These are phyloP conservation scores for Radopholus similis DNA, from an alignment of 1,140 invertebrate genomes.

Conservation along the genomic window DNA sequence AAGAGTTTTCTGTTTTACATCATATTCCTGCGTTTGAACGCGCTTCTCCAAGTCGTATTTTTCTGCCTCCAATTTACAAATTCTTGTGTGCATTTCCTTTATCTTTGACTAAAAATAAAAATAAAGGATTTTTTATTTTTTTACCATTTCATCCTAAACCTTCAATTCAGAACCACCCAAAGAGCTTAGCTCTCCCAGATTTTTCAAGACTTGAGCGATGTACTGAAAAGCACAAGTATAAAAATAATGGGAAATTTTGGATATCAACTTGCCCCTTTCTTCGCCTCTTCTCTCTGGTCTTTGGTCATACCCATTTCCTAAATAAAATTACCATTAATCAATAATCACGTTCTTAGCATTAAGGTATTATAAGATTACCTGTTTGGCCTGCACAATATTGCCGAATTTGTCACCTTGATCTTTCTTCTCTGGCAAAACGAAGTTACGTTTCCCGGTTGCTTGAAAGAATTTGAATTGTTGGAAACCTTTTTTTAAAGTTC, in stretches of 20 bases:
- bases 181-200: conserved; percentile 41
- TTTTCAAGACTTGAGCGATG: conserved; percentile 40
- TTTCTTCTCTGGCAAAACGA: conserved; percentile 53
- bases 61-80: conserved; percentile 93
- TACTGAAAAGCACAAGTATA: conserved; percentile 1
- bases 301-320: conserved; percentile 55
- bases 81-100: conserved; percentile 77
- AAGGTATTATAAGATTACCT: not conserved
- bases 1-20: no score
- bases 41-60: conserved; percentile 99
- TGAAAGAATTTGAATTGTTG: not conserved
- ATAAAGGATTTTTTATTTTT: not conserved
- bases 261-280: conserved; percentile 25
- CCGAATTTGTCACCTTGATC: conserved; percentile 56
- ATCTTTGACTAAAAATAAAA: conserved; percentile 36
- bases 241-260: not conserved
- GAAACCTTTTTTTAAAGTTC: not conserved
- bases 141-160: not conserved
- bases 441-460: conserved; percentile 52
- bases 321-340: not conserved
- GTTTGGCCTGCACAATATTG: conserved; percentile 57
- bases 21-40: conserved; percentile 97
- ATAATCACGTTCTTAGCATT: not conserved
- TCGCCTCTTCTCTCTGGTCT: conserved; percentile 56
- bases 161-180: conserved; percentile 54